A percentile compares a stretch with the other conserved stretches of the same genome.
Conservation (phyloP, 2,113 vertebrate species). For the Grammomys dolichurus region DNA sequence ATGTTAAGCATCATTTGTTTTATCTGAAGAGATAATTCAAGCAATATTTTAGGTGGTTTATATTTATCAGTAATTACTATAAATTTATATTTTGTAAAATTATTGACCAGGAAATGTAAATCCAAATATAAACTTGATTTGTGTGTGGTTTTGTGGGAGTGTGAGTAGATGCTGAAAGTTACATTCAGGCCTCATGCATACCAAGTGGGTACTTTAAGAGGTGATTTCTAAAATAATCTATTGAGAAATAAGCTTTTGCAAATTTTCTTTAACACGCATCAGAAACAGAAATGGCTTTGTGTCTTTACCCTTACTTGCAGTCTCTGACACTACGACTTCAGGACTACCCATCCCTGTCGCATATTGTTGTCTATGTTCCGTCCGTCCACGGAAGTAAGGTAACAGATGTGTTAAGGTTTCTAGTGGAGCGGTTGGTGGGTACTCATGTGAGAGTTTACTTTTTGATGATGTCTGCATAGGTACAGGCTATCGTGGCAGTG, state of each 20-base stretch:
- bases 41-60: neutral
- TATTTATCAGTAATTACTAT: conserved; percentile 23
- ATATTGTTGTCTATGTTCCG: conserved; percentile 92
- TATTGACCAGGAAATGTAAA: conserved; percentile 39
- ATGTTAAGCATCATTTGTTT: conserved; percentile 19
- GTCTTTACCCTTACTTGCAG: conserved; percentile 75
- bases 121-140: conserved; percentile 26
- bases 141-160: neutral
- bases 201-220: neutral
- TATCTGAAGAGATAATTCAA: neutral
- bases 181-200: neutral
- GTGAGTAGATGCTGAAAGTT: neutral
- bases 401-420: conserved; percentile 70
- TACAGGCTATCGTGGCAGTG: neutral
- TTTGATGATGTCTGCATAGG: neutral
- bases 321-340: conserved; percentile 90
- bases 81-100: conserved; percentile 43
- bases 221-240: conserved; percentile 23
- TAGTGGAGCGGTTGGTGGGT: conserved; percentile 30
- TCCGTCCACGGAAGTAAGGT: conserved; percentile 93
- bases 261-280: conserved; percentile 23
- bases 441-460: neutral
- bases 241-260: neutral
- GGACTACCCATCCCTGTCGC: conserved; percentile 91
- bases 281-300: conserved; percentile 59